A percentile compares a stretch with the other conserved stretches of the same genome.
Evolutionary conservation across 2,113 vertebrate species (phyloP).

Genomic region (Catharus fuscescens): DNA sequence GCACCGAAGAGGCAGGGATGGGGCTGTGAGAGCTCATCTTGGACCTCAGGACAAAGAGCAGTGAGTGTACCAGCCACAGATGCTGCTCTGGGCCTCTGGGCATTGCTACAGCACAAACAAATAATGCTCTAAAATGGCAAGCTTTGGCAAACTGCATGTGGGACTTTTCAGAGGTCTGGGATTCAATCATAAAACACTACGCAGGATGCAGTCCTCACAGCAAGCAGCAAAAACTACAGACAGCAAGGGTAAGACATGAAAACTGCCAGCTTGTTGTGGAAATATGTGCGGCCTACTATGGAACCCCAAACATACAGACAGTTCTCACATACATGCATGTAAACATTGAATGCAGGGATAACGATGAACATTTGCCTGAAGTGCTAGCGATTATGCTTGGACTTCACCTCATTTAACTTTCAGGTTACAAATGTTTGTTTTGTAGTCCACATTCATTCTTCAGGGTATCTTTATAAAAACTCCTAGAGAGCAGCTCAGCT

Average conservation of each 20-base stretch:
- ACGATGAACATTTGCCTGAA: not conserved
- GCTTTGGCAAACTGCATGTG: not conserved
- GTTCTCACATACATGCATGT: not conserved
- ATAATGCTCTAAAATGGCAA: not conserved
- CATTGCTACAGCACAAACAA: not conserved
- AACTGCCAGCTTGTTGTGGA: not conserved
- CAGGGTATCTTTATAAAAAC: not conserved
- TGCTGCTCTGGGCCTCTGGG: not conserved
- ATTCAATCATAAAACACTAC: not conserved
- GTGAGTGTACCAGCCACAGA: not conserved
- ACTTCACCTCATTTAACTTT: not conserved
- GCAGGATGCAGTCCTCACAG: not conserved
- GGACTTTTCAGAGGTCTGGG: not conserved
- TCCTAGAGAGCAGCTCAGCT: not conserved
- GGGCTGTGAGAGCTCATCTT: not conserved
- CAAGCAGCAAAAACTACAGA: not conserved
- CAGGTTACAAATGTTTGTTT: not conserved
- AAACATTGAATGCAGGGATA: not conserved
- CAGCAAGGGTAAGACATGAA: not conserved
- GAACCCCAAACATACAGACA: not conserved
- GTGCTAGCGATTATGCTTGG: not conserved
- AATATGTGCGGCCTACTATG: not conserved
- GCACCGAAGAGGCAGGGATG: not conserved
- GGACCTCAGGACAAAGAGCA: conserved; percentile 31
- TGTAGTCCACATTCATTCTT: not conserved